Evolutionary conservation across 2,888 invertebrate genomes (phyloP), one percentile per base, ranked within the genome.

Genomic region (Eucera pruinosa): DNA sequence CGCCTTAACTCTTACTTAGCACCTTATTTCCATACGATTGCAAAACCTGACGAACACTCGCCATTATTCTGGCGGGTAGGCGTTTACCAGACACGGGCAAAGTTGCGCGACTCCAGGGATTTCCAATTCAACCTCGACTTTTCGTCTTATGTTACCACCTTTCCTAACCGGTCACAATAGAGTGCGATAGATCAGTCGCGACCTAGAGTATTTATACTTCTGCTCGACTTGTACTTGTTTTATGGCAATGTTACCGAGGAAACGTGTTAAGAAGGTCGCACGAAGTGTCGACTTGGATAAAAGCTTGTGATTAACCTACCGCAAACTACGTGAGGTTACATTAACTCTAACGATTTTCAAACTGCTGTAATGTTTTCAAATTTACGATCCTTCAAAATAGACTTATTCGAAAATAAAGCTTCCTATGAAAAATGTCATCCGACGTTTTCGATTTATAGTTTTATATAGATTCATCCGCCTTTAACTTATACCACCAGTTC

Each of bases 1-100:
- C 81, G 72, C 80, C 83, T 82, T 84, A 86, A 86, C 85, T 88
- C 88, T 86, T 84, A 81, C 84, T 89, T 88, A 88, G 84, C 86
- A 83, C 86, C 89, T 88, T 87, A 88, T 89, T 89, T 89, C 89
- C 89, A 88, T 86, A 79, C 81, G 88, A 89, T 89, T 87, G 89
- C 89, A 83, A 86, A 85, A 87, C 77, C 78, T 80, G 83, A 81
- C 73, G 79, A 83, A 76, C 78, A 76, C 72, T 64, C 72, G 72
- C 80, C 70, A 78, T 73, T 80, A 79, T 84, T 61, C 65, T 48
- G 45, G 55, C 65, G 57, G 68, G 80, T 77, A 66, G 77, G 81
- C 80, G 81, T 82, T 48, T 72, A 78, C 73, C 41, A 50, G 18
- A 25, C 64, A 45, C 74, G 66, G 69, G 73, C 57, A 68, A 80